Base-by-base conservation (phyloP, 2,888 invertebrate species). In the Rhodophaea formosa region DNA sequence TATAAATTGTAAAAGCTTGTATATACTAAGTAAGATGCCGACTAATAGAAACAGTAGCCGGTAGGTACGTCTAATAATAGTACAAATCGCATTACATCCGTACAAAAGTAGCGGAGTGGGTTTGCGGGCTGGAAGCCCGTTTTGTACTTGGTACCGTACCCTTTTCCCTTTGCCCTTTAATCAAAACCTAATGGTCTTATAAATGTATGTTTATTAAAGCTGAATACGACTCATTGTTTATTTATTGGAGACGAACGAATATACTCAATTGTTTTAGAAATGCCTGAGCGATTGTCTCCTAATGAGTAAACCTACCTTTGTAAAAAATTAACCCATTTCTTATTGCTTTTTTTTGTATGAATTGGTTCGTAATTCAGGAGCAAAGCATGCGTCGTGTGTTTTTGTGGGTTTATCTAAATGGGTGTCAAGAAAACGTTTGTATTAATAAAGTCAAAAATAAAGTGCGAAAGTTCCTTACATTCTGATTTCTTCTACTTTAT, bases 141-240 rank as follows among this genome's bases (percentile, higher is more conserved):
- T 42, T 53, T 32, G 56, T 43, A 52, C 57, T 59, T 55, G 52
- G 54, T 59, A 47, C 52, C 49, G 45, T 54, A 45, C 56, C 17
- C 3, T 23, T 58, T 14, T 49, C 42, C 42, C 42, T 47, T 51
- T 53, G 16, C 60, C 62, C 59, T 62, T 64, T 61, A 62, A 69
- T 68, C 63, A 62, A 61, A 67, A 60, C 59, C 47, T 59, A 58
- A 51, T 39, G 51, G 51, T 51, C 35, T 23, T 42, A 51, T 44
- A 49, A 58, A 46, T 46, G 57, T 52, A 55, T 51, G 39, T 53
- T 45, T 46, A 55, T 58, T 35, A 51, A 52, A 52, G 47, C 39
- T 30, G 45, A 53, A 56, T 45, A 47, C 23, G 44, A 44, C 23
- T 42, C 43, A 44, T 53, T 58, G 52, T 58, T 56, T 53, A 53